Evolutionary conservation across 2,797 vertebrate species (phyloP), one percentile per base, ranked within the genome.

Genomic region (Centropyge bicolor): DNA sequence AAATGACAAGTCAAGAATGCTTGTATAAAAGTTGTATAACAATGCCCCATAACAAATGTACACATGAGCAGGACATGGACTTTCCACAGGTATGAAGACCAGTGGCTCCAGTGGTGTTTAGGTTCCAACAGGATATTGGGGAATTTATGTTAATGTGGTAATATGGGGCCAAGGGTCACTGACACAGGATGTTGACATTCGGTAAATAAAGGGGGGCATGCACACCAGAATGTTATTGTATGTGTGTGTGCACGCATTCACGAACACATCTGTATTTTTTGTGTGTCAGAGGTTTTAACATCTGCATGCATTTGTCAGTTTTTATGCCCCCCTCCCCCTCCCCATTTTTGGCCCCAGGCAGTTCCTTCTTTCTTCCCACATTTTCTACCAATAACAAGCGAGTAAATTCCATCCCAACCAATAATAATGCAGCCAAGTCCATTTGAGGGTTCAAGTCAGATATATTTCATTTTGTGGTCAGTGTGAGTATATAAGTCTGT

Each of bases 151-250:
- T 83, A 86, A 90, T 88, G 88, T 82, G 64, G 83, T 81, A 63
- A 88, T 83, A 67, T 45, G 22, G 80, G 79, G 76, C 56, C 46
- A 69, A 9, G 78, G 86, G 83, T 84, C 87, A 82, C 56, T 57
- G 74, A 71, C 80, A 79, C 86, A 88, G 88, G 88, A 92, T 88
- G 89, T 83, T 92, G 86, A 85, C 86, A 74, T 91, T 86, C 91
- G 80, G 79, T 75, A 91, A 90, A 91, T 75, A 86, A 76, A 78
- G 61, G 45, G 17, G 63, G 68, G 59, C 5, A 69, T 64, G 48
- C 45, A 54, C 55, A 57, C 35, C 20, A 11, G 76, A 56, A 68
- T 54, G 70, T 59, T 83, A 80, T 76, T 78, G 35, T 52, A 45
- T 73, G 59, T 73, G 67, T 35, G 70, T 68, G 46, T 64, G 67